Evolutionary conservation across 2,113 vertebrate genomes (phyloP), one percentile per base, ranked within the genome.

Genomic region (Pseudorasbora parva): DNA sequence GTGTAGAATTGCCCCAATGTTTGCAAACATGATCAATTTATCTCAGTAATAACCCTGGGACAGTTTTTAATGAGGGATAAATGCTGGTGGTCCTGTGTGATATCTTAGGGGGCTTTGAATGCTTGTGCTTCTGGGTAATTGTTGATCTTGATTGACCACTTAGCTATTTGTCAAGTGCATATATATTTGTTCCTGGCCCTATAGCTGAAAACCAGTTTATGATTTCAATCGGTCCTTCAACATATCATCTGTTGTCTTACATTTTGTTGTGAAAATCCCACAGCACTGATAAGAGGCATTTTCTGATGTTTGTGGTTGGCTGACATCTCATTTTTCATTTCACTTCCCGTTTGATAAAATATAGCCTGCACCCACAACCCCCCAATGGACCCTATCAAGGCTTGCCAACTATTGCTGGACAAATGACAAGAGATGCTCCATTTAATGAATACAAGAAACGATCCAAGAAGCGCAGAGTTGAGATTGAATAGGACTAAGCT

Each of bases 21-120:
- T 64, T 33, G 59, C 33, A 68, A 73, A 78, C 80, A 83, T 69
- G 60, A 33, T 14, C 69, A 27, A 57, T 81, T 62, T 79, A 76
- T 83, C 27, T 69, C 12, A 64, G 86, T 72, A 87, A 79, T 74
- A 82, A 78, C 82, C 75, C 51, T 75, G 45, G 51, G 75, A 80
- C n/a, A 74, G 17, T 72, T 33, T 69, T 64, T 82, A 86, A 80
- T 86, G 60, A 75, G 73, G 23, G 19, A 78, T 76, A 49, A 33
- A 54, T 8, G 33, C 56, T 3, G 57, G 37, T 12, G 57, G 81
- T 71, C 78, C 68, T 14, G 81, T 45, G 74, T 57, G 74, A 78
- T 69, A 66, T 78, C 33, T 78, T 56, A 27, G 75, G 75, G 56
- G 51, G 72, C 57, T 57, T 21, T 64, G 10, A 41, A 47, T 57